Percentiles rank a stretch among this genome's conserved stretches.
phyloP scores from a whole-genome alignment of 2,113 vertebrate species.

The Esox niger region DNA sequence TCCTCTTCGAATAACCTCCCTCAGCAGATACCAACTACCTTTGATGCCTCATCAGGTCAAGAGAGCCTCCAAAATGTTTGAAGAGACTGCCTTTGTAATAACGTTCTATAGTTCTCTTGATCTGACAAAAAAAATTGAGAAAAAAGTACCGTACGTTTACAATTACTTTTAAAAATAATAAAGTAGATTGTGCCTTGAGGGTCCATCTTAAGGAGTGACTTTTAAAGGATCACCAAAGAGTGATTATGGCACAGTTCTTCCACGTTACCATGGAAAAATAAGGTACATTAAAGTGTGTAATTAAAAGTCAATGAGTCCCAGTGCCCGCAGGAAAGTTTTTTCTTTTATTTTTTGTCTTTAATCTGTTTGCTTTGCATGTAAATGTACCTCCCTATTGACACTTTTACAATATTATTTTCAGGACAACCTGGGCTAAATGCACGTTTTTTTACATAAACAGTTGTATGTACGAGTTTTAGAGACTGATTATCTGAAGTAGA shows the following conservation, averaged over 20 bases:
- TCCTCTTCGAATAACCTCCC: constrained; percentile 73
- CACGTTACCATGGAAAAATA: constrained; percentile 69
- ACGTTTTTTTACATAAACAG: too few relatives aligned
- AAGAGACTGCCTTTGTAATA: constrained; percentile 85
- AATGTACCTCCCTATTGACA: too few relatives aligned
- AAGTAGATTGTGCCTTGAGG: constrained; percentile 85
- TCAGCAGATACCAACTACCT: constrained; percentile 74
- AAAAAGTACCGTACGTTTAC: constrained; percentile 49
- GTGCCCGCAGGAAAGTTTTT: too few relatives aligned
- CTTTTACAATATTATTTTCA: too few relatives aligned
- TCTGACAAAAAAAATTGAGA: constrained; percentile 80
- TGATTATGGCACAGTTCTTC: constrained; percentile 72
- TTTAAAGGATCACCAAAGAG: constrained; percentile 84
- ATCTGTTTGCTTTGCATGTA: too few relatives aligned
- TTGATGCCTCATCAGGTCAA: constrained; percentile 79
- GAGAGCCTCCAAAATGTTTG: constrained; percentile 79
- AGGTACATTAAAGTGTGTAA: constrained; percentile 78
- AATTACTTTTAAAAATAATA: constrained; percentile 70
- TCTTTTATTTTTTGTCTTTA: too few relatives aligned
- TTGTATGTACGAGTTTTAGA: too few relatives aligned
- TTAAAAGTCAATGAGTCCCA: too few relatives aligned
- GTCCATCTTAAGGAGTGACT: constrained; percentile 68
- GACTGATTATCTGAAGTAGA: too few relatives aligned
- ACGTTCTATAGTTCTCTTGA: constrained; percentile 86
- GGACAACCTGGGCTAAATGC: too few relatives aligned